Percentiles rank a stretch among this genome's conserved stretches.
These are phyloP conservation scores for Hydrolagus affinis DNA, from an alignment of 2,113 vertebrate genomes.

Conservation along the genomic window DNA sequence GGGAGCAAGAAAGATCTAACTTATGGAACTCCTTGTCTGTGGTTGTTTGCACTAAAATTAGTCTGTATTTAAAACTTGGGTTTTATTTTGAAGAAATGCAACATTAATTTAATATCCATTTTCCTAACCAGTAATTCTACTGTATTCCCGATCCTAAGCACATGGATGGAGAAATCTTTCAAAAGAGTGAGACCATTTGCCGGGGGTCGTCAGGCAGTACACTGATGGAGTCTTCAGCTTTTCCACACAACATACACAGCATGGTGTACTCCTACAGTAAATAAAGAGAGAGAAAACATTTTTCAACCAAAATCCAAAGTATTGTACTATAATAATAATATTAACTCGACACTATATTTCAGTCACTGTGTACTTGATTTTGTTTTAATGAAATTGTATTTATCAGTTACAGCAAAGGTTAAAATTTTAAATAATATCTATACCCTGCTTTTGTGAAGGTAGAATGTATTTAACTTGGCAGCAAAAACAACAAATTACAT, in stretches of 20 bases:
- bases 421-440: too few species aligned
- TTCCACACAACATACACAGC: conserved; percentile 91
- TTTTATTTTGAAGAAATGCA: not conserved
- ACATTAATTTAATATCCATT: not conserved
- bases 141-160: not conserved
- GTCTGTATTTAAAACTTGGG: not conserved
- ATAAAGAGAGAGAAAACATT: conserved; percentile 8
- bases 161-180: not conserved
- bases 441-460: not conserved
- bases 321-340: not conserved
- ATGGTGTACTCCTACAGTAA: conserved; percentile 84
- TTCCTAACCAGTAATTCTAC: not conserved
- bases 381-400: not conserved
- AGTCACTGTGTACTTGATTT: not conserved
- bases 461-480: not conserved
- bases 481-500: not conserved
- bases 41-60: too few species aligned
- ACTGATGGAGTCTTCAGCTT: conserved; percentile 87
- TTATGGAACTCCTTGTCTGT: not conserved
- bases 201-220: conserved; percentile 87
- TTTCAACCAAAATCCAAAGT: not conserved
- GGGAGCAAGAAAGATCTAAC: not conserved
- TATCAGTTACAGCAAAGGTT: too few species aligned
- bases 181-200: conserved; percentile 82
- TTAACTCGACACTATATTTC: not conserved